Evolutionary conservation across 2,888 invertebrate species (phyloP).

Genomic region (Chrysolina americana): DNA sequence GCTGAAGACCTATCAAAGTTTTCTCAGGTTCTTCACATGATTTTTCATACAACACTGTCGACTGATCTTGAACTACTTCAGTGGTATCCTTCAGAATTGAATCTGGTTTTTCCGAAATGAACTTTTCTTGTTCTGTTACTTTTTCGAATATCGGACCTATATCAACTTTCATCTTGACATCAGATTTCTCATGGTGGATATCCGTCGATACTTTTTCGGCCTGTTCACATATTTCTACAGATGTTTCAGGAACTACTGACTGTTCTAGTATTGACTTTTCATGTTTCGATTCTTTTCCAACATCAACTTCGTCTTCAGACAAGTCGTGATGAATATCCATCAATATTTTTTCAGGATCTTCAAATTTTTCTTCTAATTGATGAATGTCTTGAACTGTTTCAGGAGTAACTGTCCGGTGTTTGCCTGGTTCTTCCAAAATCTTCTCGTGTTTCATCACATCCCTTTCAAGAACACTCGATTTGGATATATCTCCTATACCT

Average conservation of each 20-base stretch:
- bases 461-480: no score
- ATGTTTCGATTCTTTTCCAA: slow-evolving; percentile 11
- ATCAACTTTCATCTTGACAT: background rate
- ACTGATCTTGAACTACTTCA: background rate
- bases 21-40: background rate
- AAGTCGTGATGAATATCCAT: background rate
- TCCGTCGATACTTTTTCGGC: background rate
- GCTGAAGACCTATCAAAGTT: background rate
- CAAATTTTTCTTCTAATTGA: slow-evolving; percentile 28
- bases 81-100: background rate
- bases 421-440: no score
- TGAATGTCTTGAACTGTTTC: background rate
- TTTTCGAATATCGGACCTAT: background rate
- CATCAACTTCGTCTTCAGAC: slow-evolving; percentile 10
- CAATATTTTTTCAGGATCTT: background rate
- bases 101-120: background rate
- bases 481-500: no score
- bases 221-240: background rate
- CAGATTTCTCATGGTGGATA: background rate
- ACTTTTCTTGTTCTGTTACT: background rate
- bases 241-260: background rate
- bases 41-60: background rate
- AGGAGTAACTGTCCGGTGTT: background rate
- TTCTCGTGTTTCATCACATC: background rate
- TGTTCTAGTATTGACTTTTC: background rate